These are phyloP conservation scores for Sphaeridia pumilis DNA, from an alignment of 2,888 invertebrate genomes.

Conservation along the genomic window DNA sequence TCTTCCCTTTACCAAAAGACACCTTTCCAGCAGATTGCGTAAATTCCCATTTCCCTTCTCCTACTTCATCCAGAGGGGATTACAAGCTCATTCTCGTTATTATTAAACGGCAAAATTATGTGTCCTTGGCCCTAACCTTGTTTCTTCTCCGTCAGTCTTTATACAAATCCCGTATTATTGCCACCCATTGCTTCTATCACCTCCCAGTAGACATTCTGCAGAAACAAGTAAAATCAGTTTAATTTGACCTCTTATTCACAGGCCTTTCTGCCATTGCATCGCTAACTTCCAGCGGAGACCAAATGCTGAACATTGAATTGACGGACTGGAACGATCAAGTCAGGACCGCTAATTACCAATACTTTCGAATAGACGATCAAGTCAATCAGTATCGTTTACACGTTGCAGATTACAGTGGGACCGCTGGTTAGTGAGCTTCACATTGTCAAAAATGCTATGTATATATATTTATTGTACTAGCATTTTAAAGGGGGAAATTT, in stretches of 20 bases:
- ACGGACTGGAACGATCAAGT: constrained; percentile 26
- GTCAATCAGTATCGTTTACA: constrained; percentile 22
- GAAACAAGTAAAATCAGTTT: background rate
- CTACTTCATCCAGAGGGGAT: too few species aligned
- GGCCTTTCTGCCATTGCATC: constrained; percentile 23
- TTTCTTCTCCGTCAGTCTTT: too few species aligned
- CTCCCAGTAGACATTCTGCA: background rate
- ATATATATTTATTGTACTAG: background rate
- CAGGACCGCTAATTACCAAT: constrained; percentile 24
- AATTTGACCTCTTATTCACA: constrained; percentile 6
- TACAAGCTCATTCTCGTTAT: too few species aligned
- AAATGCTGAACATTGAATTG: constrained; percentile 25
- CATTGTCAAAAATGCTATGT: background rate
- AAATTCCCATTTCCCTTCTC: too few species aligned
- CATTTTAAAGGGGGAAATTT: background rate
- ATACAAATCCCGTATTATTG: too few species aligned
- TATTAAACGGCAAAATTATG: too few species aligned
- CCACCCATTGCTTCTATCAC: background rate
- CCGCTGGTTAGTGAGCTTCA: constrained; percentile 9
- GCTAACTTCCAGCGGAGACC: constrained; percentile 23
- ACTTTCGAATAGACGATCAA: constrained; percentile 25
- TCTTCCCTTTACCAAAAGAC: too few species aligned
- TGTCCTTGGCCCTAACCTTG: too few species aligned
- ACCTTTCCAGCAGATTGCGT: too few species aligned
- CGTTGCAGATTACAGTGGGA: constrained; percentile 15